phyloP scores from a whole-genome alignment of 2,888 invertebrate genomes.

The Ctenicera cuprea region DNA sequence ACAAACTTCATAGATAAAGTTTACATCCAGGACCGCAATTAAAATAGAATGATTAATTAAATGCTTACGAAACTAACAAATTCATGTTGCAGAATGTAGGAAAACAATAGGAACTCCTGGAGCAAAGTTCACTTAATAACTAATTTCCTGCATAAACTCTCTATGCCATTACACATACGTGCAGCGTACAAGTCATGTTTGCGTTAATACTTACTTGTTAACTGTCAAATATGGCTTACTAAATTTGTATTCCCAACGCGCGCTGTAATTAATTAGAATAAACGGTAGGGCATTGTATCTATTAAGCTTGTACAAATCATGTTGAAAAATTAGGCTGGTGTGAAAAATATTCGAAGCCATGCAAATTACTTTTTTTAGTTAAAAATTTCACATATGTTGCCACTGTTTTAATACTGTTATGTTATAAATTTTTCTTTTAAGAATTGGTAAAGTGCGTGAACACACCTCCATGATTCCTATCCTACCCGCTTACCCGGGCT shows the following conservation, averaged over 20 bases:
- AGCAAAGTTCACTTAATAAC: not conserved
- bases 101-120: constrained; percentile 1
- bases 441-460: too few species aligned
- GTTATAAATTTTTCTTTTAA: too few species aligned
- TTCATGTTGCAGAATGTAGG: not conserved
- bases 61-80: not conserved
- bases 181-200: not conserved
- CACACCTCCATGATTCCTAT: too few species aligned
- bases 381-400: too few species aligned
- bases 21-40: not conserved
- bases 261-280: not conserved
- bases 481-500: too few species aligned
- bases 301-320: too few species aligned
- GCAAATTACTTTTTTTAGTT: too few species aligned
- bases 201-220: not conserved
- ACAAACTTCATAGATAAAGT: too few species aligned
- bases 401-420: too few species aligned
- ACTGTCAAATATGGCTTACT: constrained; percentile 8
- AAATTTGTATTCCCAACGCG: constrained; percentile 8
- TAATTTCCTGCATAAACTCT: constrained; percentile 2
- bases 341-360: too few species aligned
- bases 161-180: not conserved
- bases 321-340: too few species aligned
- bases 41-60: not conserved
- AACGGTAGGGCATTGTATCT: not conserved